phyloP scores from a whole-genome alignment of 2,113 vertebrate species.

The Rhadina sibilatrix region DNA sequence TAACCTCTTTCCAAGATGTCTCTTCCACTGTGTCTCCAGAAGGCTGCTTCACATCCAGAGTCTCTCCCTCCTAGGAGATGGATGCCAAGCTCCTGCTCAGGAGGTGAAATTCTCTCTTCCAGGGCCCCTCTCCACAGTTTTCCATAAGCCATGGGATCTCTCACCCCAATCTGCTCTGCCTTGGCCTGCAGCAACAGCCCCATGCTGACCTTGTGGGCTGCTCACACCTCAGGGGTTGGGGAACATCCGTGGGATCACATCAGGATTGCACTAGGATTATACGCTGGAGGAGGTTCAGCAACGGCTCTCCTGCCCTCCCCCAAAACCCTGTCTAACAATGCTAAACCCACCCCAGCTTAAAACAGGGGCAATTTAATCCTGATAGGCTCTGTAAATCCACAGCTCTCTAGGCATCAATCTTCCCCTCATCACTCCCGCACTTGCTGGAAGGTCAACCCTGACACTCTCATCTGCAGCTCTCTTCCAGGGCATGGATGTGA shows the following conservation, averaged over 20 bases:
- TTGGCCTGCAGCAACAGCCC: not conserved
- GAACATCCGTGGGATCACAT: fast-evolving
- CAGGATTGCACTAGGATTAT: not conserved
- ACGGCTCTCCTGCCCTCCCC: not conserved
- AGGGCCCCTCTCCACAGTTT: not conserved
- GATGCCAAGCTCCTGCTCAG: not conserved
- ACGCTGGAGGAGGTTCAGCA: not conserved
- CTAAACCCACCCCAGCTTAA: conserved; percentile 2
- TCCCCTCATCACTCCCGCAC: conserved; percentile 12
- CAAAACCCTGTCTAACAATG: not conserved
- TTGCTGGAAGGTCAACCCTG: conserved; percentile 50
- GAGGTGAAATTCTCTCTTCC: not conserved
- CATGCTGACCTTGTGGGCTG: fast-evolving
- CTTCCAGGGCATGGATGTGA: not conserved
- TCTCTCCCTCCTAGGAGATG: not conserved
- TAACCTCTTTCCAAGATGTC: not conserved
- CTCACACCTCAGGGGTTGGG: not conserved
- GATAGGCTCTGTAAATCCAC: conserved; percentile 45
- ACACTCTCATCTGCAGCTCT: conserved; percentile 36
- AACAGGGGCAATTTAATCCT: conserved; percentile 33
- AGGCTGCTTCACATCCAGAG: not conserved
- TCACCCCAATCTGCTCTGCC: not conserved
- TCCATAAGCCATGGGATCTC: not conserved
- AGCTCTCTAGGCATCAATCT: conserved; percentile 47
- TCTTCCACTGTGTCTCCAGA: not conserved